Conservation (phyloP, 1,140 invertebrate species). For the Zaprionus inermis region DNA sequence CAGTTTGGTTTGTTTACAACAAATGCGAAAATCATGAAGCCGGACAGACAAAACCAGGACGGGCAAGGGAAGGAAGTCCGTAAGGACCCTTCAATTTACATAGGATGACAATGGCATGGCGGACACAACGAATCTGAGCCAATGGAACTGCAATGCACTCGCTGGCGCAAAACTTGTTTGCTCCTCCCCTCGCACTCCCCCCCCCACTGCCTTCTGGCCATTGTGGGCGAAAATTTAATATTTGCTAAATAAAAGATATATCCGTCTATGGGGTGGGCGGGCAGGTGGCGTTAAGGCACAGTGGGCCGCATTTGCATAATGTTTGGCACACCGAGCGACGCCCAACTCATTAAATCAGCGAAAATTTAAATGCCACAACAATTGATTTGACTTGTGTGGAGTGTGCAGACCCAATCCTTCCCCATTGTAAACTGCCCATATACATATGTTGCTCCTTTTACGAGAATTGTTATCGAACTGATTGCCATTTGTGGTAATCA, state of each 20-base stretch:
- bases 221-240: conserved; percentile 37
- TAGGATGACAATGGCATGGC: conserved; percentile 46
- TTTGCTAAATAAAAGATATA: conserved; percentile 55
- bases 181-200: not conserved
- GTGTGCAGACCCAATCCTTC: conserved; percentile 54
- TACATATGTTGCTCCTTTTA: conserved; percentile 60
- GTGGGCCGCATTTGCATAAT: conserved; percentile 72
- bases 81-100: conserved; percentile 68
- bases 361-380: conserved; percentile 61
- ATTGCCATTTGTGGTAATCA: conserved; percentile 66
- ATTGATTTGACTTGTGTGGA: conserved; percentile 60
- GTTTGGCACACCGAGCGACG: conserved; percentile 65
- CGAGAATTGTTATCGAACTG: conserved; percentile 59
- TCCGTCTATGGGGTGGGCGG: conserved; percentile 2
- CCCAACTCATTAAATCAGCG: conserved; percentile 55
- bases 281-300: conserved; percentile 23
- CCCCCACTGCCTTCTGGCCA: conserved; percentile 4
- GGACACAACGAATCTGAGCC: conserved; percentile 64
- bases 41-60: conserved; percentile 1
- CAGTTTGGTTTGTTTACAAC: conserved; percentile 55
- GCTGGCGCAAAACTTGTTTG: not conserved
- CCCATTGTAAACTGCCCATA: conserved; percentile 55
- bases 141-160: conserved; percentile 63
- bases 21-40: conserved; percentile 56
- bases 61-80: conserved; percentile 56